phyloP scores from a whole-genome alignment of 2,113 vertebrate genomes.

The Peromyscus polionotus region DNA sequence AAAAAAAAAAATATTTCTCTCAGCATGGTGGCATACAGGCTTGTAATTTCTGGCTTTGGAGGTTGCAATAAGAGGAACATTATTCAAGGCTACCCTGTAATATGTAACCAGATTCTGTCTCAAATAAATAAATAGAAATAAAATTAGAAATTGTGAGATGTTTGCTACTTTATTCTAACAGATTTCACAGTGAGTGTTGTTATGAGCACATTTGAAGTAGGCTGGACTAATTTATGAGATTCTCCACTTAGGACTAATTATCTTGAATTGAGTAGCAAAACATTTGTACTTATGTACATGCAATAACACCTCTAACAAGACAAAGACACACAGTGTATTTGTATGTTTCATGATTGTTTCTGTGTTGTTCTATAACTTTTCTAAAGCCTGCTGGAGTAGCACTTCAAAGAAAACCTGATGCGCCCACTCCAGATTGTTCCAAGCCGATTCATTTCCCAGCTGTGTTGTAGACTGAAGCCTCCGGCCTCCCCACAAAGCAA shows the following conservation, averaged over 20 bases:
- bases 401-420: slow-evolving; percentile 80
- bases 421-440: slow-evolving; percentile 68
- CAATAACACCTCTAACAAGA: not conserved
- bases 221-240: not conserved
- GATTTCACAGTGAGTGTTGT: not conserved
- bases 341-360: slow-evolving; percentile 26
- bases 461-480: slow-evolving; percentile 66
- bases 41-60: not conserved
- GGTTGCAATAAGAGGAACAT: not conserved
- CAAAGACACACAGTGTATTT: not conserved
- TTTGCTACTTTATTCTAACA: not conserved
- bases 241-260: not conserved
- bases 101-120: not conserved
- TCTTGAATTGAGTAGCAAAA: not conserved
- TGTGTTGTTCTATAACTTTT: not conserved
- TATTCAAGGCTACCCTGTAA: not conserved
- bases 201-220: not conserved
- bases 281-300: too few relatives aligned
- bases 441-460: slow-evolving; percentile 77
- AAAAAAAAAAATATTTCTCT: not conserved
- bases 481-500: slow-evolving; percentile 47
- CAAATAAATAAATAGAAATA: not conserved
- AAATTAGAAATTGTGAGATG: not conserved
- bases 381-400: slow-evolving; percentile 38
- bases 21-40: not conserved